Percentiles rank a stretch among this genome's conserved stretches.
These are phyloP conservation scores for Leptinotarsa tumamoca DNA, from an alignment of 2,888 invertebrate genomes.

Conservation along the genomic window DNA sequence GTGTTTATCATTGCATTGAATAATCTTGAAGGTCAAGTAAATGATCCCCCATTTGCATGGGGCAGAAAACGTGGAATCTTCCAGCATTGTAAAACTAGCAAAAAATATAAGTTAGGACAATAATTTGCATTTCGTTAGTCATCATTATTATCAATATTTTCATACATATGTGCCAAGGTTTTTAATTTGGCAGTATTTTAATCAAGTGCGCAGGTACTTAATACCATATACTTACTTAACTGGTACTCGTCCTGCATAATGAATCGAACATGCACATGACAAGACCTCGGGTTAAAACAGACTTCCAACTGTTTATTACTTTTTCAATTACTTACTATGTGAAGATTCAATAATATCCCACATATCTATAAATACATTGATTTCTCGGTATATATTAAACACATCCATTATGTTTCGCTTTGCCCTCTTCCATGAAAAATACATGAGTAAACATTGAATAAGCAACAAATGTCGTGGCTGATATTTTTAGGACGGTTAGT, in stretches of 20 bases:
- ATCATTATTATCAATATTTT: not conserved
- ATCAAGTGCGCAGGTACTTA: too few relatives aligned
- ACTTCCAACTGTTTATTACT: not conserved
- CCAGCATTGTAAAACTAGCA: too few relatives aligned
- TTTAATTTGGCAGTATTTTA: not conserved
- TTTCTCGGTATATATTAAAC: constrained; percentile 16
- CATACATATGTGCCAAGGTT: not conserved
- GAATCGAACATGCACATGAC: not conserved
- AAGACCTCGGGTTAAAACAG: not conserved
- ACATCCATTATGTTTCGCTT: constrained; percentile 26
- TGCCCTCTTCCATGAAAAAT: constrained; percentile 43
- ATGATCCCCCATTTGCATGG: not conserved
- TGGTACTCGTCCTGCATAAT: not conserved
- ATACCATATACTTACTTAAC: too few relatives aligned
- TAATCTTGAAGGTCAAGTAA: not conserved
- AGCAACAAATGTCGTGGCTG: constrained; percentile 44
- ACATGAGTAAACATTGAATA: constrained; percentile 45
- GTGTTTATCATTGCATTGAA: not conserved
- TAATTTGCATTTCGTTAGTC: too few relatives aligned
- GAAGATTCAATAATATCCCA: not conserved
- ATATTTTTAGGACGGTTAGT: constrained; percentile 46
- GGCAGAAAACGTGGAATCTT: too few relatives aligned
- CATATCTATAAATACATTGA: constrained; percentile 20
- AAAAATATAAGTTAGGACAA: too few relatives aligned
- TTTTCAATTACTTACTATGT: not conserved